phyloP scores from a whole-genome alignment of 2,888 invertebrate genomes.

The Harmothoe impar region DNA sequence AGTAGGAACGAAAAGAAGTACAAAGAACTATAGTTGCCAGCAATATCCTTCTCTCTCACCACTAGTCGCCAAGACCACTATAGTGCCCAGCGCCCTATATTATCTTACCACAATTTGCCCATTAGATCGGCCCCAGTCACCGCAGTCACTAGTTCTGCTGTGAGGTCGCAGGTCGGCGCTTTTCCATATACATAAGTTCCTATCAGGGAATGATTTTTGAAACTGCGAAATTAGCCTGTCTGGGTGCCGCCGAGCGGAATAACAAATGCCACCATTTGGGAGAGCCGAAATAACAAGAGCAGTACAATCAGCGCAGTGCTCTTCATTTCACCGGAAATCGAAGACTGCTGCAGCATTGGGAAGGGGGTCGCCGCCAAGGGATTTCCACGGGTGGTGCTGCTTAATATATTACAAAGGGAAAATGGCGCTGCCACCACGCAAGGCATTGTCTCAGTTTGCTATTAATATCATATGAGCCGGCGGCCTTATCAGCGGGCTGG shows the following conservation, averaged over 20 bases:
- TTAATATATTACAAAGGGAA: slow-evolving; percentile 48
- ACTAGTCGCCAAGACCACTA: neutral
- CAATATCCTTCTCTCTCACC: too few species aligned
- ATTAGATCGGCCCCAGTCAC: slow-evolving; percentile 48
- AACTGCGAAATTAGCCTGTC: slow-evolving; percentile 59
- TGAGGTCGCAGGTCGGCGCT: slow-evolving; percentile 22
- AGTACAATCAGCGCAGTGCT: slow-evolving; percentile 29
- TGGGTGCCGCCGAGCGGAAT: slow-evolving; percentile 52
- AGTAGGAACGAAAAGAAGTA: too few species aligned
- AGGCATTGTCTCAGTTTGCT: slow-evolving; percentile 41
- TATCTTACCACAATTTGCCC: slow-evolving; percentile 59
- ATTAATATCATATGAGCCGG: slow-evolving; percentile 56
- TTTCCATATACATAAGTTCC: slow-evolving; percentile 50
- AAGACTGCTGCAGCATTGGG: slow-evolving; percentile 35
- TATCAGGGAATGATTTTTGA: slow-evolving; percentile 59
- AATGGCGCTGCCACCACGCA: neutral
- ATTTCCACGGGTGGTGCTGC: neutral
- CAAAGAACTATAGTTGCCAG: too few species aligned
- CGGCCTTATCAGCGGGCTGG: slow-evolving; percentile 49
- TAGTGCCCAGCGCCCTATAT: slow-evolving; percentile 11
- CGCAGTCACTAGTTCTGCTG: neutral
- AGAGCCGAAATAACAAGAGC: slow-evolving; percentile 55
- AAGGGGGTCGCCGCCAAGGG: neutral
- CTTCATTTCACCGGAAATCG: slow-evolving; percentile 60
- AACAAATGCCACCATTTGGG: slow-evolving; percentile 61